Evolutionary conservation across 92 coral and sea anemone genomes (phyloP).

Genomic region (Meandrina meandrites): DNA sequence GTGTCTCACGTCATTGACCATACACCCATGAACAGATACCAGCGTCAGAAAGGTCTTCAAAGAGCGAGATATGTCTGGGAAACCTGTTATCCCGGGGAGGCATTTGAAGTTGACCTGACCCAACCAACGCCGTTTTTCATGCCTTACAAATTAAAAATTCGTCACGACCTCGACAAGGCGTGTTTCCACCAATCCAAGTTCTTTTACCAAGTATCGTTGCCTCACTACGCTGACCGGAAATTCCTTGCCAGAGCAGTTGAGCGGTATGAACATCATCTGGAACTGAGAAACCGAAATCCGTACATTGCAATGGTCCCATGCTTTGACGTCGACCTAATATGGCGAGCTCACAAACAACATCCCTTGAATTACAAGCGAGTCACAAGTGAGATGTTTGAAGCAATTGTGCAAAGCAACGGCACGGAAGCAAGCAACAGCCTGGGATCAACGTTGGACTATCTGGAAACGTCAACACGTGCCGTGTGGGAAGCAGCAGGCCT

Average conservation of each 20-base stretch:
- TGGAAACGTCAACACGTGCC: constrained; percentile 49
- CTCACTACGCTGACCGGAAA: constrained; percentile 64
- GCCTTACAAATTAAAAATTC: constrained; percentile 29
- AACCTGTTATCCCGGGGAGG: constrained; percentile 30
- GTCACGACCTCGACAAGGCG: constrained; percentile 48
- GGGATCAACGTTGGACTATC: constrained; percentile 40
- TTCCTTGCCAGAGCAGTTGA: constrained; percentile 65
- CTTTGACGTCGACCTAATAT: constrained; percentile 76
- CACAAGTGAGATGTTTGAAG: constrained; percentile 45
- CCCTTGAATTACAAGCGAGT: constrained; percentile 67
- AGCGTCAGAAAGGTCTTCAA: constrained; percentile 17
- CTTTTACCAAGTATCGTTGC: constrained; percentile 74
- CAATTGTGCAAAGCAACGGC: constrained; percentile 59
- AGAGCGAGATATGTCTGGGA: constrained; percentile 34
- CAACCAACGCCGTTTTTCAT: constrained; percentile 1
- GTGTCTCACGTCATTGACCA: constrained; percentile 50
- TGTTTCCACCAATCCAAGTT: constrained; percentile 48
- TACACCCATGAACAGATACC: constrained; percentile 20
- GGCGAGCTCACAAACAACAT: constrained; percentile 77
- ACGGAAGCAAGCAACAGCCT: constrained; percentile 57
- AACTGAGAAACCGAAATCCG: constrained; percentile 64
- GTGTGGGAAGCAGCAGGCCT: constrained; percentile 41
- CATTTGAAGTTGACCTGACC: constrained; percentile 58
- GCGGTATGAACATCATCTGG: constrained; percentile 70
- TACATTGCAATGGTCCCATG: constrained; percentile 68